phyloP scores from a whole-genome alignment of 2,888 invertebrate genomes.

The Hecatera dysodea region DNA sequence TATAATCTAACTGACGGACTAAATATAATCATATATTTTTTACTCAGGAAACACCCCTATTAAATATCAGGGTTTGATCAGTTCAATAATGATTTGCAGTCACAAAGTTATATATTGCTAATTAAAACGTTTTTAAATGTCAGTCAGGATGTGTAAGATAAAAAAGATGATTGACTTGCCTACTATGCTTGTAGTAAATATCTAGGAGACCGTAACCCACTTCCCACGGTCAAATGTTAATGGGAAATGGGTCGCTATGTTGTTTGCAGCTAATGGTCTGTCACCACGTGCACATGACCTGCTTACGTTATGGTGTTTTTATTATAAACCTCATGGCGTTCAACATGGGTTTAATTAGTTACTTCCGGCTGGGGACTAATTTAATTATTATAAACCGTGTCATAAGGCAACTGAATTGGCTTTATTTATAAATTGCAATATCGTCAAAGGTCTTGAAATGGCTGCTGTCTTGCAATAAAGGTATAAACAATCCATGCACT shows the following conservation, averaged over 20 bases:
- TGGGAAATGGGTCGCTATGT: conserved; percentile 45
- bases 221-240: conserved; percentile 54
- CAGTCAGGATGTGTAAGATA: neutral
- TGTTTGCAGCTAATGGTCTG: conserved; percentile 34
- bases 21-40: too few species aligned
- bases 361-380: conserved; percentile 9
- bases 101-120: neutral
- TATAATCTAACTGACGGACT: too few species aligned
- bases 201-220: conserved; percentile 35
- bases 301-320: conserved; percentile 19
- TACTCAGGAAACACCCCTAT: too few species aligned
- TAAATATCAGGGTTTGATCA: neutral
- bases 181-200: conserved; percentile 8
- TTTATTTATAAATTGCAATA: neutral
- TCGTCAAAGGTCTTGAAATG: neutral
- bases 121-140: neutral
- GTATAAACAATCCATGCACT: conserved; percentile 6
- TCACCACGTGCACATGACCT: conserved; percentile 36
- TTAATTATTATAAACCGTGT: neutral
- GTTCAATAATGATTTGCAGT: neutral
- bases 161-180: conserved; percentile 1
- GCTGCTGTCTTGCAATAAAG: conserved; percentile 3
- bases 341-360: conserved; percentile 10
- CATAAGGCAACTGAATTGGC: neutral
- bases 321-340: conserved; percentile 5